These are phyloP conservation scores for Arbacia lixula DNA, from an alignment of 53 echinoderm and acorn worm species.

Conservation along the genomic window DNA sequence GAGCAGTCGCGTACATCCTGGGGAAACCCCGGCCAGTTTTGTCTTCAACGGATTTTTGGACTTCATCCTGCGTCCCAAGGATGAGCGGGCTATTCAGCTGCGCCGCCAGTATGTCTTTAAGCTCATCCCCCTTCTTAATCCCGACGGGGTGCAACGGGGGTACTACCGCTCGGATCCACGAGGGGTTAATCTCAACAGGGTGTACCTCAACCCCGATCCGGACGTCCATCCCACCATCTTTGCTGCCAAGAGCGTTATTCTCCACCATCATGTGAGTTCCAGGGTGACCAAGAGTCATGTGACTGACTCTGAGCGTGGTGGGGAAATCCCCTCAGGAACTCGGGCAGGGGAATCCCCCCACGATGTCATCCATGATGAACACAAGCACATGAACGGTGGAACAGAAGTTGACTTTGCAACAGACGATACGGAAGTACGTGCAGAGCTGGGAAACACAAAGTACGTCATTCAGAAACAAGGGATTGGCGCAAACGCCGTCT, in stretches of 20 bases:
- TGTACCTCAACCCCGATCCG: constrained; percentile 86
- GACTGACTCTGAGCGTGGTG: constrained; percentile 6
- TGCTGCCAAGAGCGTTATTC: constrained; percentile 82
- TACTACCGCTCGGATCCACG: constrained; percentile 95
- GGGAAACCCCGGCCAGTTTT: constrained; percentile 95
- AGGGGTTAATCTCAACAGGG: constrained; percentile 90
- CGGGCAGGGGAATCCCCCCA: constrained; percentile 16
- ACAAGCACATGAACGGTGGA: background rate
- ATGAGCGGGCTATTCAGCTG: constrained; percentile 91
- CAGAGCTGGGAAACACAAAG: constrained; percentile 20
- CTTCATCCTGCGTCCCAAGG: constrained; percentile 90
- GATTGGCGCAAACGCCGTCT: constrained; percentile 31
- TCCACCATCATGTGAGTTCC: constrained; percentile 81
- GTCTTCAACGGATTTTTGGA: constrained; percentile 99
- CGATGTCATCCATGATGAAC: background rate
- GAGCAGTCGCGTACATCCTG: constrained; percentile 94
- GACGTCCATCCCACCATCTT: constrained; percentile 85
- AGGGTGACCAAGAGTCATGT: constrained; percentile 47
- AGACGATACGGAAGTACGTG: background rate
- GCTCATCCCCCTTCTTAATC: constrained; percentile 90
- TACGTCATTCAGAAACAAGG: constrained; percentile 31
- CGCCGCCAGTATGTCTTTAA: constrained; percentile 91
- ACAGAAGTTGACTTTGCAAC: background rate
- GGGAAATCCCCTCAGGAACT: constrained; percentile 9
- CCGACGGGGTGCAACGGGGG: constrained; percentile 94